These are phyloP conservation scores for Tanypteryx hageni DNA, from an alignment of 2,888 invertebrate genomes.

Conservation along the genomic window DNA sequence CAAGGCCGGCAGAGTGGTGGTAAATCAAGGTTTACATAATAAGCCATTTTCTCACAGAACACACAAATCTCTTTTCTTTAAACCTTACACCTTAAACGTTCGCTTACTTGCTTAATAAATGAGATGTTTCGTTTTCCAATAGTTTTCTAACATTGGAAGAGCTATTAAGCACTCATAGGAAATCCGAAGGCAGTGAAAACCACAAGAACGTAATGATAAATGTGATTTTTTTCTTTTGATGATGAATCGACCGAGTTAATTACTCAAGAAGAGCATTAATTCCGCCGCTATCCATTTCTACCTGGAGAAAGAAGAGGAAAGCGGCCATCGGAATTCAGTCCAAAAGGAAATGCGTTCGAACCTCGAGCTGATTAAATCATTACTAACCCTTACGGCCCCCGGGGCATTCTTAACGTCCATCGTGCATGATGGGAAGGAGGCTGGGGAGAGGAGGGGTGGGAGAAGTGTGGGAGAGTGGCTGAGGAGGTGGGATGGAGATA, in stretches of 20 bases:
- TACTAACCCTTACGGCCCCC: not conserved
- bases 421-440: too few relatives aligned
- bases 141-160: too few relatives aligned
- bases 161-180: too few relatives aligned
- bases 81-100: too few relatives aligned
- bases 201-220: not conserved
- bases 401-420: too few relatives aligned
- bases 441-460: too few relatives aligned
- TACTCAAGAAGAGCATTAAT: not conserved
- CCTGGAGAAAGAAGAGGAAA: not conserved
- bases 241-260: not conserved
- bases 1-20: too few relatives aligned
- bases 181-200: not conserved
- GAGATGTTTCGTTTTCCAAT: too few relatives aligned
- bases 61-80: too few relatives aligned
- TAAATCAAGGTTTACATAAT: too few relatives aligned
- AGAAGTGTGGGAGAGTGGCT: not conserved
- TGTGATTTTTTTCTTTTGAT: not conserved
- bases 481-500: constrained; percentile 1
- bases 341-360: not conserved
- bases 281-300: not conserved
- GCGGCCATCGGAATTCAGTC: not conserved
- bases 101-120: too few relatives aligned
- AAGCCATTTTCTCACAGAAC: too few relatives aligned
- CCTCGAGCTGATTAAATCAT: constrained; percentile 30